These are phyloP conservation scores for Xiphorhynchus erythropygius DNA, from an alignment of 2,797 vertebrate species.

Conservation along the genomic window DNA sequence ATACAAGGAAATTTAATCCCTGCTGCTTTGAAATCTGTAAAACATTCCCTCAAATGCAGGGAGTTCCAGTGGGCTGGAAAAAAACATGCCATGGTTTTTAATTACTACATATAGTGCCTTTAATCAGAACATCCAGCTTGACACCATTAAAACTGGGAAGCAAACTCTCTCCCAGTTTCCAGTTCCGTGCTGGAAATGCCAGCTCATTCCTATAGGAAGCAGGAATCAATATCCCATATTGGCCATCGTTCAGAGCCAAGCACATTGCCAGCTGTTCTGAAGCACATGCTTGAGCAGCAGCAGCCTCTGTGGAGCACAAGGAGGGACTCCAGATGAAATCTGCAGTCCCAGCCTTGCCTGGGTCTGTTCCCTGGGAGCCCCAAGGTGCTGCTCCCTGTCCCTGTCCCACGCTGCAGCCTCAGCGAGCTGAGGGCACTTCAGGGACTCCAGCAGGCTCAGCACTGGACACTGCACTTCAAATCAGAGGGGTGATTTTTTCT, in stretches of 20 bases:
- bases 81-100: neutral
- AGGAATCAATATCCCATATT: neutral
- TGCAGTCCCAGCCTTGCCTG: accelerated
- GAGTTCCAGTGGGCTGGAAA: neutral
- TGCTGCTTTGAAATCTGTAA: neutral
- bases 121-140: constrained; percentile 6
- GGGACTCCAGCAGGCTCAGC: neutral
- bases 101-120: neutral
- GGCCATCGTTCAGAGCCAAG: neutral
- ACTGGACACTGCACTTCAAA: neutral
- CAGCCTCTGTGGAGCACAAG: neutral
- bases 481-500: neutral
- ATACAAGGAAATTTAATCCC: neutral
- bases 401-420: neutral
- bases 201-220: neutral
- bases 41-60: neutral
- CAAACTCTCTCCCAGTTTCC: neutral
- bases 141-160: neutral
- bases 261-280: neutral
- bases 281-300: neutral
- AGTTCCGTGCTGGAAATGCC: neutral
- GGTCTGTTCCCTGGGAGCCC: neutral
- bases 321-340: neutral
- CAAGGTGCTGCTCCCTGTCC: neutral
- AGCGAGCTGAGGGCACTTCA: neutral